These are phyloP conservation scores for Spisula subtruncata DNA, from an alignment of 2,888 invertebrate species.

Conservation along the genomic window DNA sequence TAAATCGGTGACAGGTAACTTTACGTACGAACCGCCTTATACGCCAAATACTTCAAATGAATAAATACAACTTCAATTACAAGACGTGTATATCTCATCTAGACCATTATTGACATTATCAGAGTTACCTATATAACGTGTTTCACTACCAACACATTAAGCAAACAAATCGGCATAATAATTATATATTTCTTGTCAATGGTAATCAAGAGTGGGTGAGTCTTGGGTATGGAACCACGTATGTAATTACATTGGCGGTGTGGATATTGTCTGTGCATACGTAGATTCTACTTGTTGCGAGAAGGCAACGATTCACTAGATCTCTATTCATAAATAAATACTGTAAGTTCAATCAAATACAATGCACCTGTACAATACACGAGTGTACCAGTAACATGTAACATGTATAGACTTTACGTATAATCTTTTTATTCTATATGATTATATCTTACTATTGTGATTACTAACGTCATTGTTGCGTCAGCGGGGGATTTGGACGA, in stretches of 20 bases:
- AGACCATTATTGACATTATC: not conserved
- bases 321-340: not conserved
- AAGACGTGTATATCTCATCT: not conserved
- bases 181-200: conserved; percentile 8
- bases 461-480: not conserved
- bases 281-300: no score
- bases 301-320: not conserved
- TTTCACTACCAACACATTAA: not conserved
- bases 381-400: no score
- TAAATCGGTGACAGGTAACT: not conserved
- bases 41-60: not conserved
- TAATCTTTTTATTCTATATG: not conserved
- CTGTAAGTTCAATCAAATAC: not conserved
- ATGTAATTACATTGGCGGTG: not conserved
- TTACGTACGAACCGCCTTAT: not conserved
- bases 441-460: not conserved
- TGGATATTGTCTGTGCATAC: not conserved
- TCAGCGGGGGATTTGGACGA: not conserved
- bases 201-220: not conserved
- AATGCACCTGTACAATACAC: not conserved
- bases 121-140: not conserved
- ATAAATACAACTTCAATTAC: not conserved
- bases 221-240: not conserved
- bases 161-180: not conserved
- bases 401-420: not conserved